Percentiles rank a stretch among this genome's conserved stretches.
phyloP scores from a whole-genome alignment of 2,888 invertebrate genomes.

The Synanthedon andrenaeformis region DNA sequence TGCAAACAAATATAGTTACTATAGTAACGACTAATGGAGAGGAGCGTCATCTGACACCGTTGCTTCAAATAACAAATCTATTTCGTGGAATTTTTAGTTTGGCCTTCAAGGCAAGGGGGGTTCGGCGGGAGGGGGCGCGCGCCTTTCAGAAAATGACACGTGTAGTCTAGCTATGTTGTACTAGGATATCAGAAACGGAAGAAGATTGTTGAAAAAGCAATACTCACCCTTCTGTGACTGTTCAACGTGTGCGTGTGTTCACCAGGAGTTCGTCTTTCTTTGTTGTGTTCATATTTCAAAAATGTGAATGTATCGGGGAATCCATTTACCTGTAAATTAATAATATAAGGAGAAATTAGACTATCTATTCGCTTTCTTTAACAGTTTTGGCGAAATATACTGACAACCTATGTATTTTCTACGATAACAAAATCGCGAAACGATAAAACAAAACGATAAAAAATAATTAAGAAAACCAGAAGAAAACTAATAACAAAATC shows the following conservation, averaged over 20 bases:
- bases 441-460: no score
- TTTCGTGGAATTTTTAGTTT: no score
- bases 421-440: no score
- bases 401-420: no score
- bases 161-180: constrained; percentile 31
- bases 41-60: no score
- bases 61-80: no score
- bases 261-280: constrained; percentile 70
- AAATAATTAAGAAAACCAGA: no score
- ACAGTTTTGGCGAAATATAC: no score
- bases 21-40: not conserved
- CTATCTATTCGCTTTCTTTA: no score
- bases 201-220: not conserved
- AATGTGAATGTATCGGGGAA: constrained; percentile 78
- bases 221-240: constrained; percentile 71
- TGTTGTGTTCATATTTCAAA: constrained; percentile 68
- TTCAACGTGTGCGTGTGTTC: constrained; percentile 54
- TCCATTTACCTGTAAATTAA: constrained; percentile 67
- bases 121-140: not conserved
- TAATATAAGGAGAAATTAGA: not conserved
- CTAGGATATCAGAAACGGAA: constrained; percentile 27
- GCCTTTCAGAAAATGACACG: constrained; percentile 18
- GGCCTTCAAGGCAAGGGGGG: no score
- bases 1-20: not conserved
- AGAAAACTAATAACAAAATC: no score